These are phyloP conservation scores for Scyliorhinus canicula DNA, from an alignment of 2,797 vertebrate species.

Conservation along the genomic window DNA sequence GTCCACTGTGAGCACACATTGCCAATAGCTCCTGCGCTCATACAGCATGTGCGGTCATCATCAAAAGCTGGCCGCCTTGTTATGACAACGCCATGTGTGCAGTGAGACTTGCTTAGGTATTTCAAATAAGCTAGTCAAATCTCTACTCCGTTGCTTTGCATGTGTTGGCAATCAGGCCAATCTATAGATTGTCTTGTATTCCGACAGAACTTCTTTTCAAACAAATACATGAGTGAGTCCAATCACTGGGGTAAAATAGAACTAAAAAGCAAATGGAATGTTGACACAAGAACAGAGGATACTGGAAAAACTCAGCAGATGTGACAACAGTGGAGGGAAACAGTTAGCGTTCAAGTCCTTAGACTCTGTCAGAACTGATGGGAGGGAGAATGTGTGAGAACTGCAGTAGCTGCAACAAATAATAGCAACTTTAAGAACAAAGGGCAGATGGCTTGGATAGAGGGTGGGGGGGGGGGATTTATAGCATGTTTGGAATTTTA, in stretches of 20 bases:
- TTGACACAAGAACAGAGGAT: too few relatives aligned
- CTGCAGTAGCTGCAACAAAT: too few relatives aligned
- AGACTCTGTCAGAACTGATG: too few relatives aligned
- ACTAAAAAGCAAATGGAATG: background rate
- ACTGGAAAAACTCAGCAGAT: too few relatives aligned
- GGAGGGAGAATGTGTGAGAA: too few relatives aligned
- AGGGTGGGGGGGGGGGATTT: too few relatives aligned
- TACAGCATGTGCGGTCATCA: background rate
- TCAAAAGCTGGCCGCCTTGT: too few relatives aligned
- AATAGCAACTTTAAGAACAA: too few relatives aligned
- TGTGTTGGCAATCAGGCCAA: background rate
- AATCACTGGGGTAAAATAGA: background rate
- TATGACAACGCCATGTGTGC: background rate
- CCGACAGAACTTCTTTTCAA: background rate
- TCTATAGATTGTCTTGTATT: background rate
- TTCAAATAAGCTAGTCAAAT: background rate
- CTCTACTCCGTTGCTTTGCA: background rate
- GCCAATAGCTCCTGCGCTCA: background rate
- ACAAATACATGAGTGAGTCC: background rate
- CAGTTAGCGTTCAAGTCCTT: too few relatives aligned
- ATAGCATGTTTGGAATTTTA: too few relatives aligned
- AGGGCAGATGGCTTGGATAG: too few relatives aligned
- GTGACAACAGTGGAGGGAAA: too few relatives aligned
- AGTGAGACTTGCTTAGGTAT: constrained; percentile 38
- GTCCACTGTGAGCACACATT: background rate